Evolutionary conservation across 2,888 invertebrate species (phyloP).

Genomic region (Teleogryllus oceanicus): DNA sequence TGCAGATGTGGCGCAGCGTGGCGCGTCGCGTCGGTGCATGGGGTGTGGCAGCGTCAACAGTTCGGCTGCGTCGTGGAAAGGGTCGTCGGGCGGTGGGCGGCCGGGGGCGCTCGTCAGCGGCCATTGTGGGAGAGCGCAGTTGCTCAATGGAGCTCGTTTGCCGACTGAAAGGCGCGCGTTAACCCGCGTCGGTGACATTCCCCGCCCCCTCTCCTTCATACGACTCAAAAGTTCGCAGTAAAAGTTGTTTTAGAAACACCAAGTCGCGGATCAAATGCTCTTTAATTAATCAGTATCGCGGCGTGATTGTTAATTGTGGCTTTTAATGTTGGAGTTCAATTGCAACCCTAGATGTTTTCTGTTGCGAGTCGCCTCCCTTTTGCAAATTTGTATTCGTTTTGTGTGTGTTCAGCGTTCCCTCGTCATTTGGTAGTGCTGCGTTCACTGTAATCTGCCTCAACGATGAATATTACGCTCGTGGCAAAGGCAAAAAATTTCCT

Average conservation of each 20-base stretch:
- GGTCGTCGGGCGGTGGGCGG: background rate
- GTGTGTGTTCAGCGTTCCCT: no score
- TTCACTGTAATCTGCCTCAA: no score
- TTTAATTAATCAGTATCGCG: background rate
- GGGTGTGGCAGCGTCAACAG: background rate
- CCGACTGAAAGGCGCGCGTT: background rate
- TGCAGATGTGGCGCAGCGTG: no score
- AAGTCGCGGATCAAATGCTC: background rate
- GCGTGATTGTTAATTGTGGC: no score
- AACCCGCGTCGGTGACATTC: background rate
- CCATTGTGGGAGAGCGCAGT: background rate
- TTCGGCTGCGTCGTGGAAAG: background rate
- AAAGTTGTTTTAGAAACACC: background rate
- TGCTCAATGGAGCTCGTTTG: slow-evolving; percentile 7
- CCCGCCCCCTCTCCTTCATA: background rate
- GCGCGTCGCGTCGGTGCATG: no score
- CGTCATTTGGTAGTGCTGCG: no score
- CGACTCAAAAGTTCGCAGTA: background rate
- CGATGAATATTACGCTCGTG: no score
- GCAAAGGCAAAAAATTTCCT: no score
- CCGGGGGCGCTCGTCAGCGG: background rate
- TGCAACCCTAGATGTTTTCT: no score
- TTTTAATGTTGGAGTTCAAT: no score
- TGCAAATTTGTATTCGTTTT: no score
- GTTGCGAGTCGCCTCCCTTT: no score